These are phyloP conservation scores for Amiota mariae DNA, from an alignment of 2,888 invertebrate species.

Conservation along the genomic window DNA sequence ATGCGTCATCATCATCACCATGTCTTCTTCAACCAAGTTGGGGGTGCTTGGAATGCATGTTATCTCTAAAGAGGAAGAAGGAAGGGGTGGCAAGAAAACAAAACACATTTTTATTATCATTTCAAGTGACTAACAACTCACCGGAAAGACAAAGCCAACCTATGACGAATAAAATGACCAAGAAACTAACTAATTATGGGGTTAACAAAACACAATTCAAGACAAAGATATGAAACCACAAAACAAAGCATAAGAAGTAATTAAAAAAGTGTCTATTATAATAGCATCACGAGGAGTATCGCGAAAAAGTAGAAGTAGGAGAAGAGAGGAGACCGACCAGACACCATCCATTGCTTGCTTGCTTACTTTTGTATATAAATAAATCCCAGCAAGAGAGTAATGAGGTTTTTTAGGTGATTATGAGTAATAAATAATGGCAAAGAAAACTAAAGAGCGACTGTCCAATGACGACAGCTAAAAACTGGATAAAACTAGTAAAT, in stretches of 20 bases:
- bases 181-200: too few relatives aligned
- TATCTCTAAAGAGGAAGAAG: too few relatives aligned
- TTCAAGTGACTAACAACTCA: too few relatives aligned
- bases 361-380: background rate
- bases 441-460: background rate
- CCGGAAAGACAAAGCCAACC: too few relatives aligned
- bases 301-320: background rate
- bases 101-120: too few relatives aligned
- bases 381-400: constrained; percentile 18
- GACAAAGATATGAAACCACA: background rate
- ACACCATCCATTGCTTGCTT: too few relatives aligned
- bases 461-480: background rate
- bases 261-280: background rate
- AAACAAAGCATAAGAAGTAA: background rate
- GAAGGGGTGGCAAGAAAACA: too few relatives aligned
- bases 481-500: constrained; percentile 27
- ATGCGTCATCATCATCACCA: constrained; percentile 4
- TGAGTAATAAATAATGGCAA: constrained; percentile 14
- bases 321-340: background rate
- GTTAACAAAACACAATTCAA: too few relatives aligned
- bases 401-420: constrained; percentile 11
- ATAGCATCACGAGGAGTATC: background rate
- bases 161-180: too few relatives aligned
- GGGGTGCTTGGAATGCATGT: too few relatives aligned
- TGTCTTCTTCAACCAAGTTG: too few relatives aligned